phyloP scores from a whole-genome alignment of 2,888 invertebrate genomes.

The Embidobia sp. region DNA sequence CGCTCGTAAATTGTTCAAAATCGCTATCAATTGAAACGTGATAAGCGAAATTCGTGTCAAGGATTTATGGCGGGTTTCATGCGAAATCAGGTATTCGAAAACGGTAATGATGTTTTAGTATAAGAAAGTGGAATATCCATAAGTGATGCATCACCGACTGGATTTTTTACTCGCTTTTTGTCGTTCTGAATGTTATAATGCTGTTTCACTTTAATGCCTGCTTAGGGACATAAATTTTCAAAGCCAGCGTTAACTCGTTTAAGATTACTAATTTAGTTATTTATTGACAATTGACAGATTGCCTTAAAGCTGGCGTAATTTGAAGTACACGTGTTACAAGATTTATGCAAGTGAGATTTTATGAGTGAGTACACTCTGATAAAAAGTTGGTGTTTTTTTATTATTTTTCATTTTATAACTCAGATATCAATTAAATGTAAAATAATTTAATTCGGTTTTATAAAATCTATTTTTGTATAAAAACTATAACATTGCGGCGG shows the following conservation, averaged over 20 bases:
- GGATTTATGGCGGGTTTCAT: constrained; percentile 42
- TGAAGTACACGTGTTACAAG: too few relatives aligned
- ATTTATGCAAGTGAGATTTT: too few relatives aligned
- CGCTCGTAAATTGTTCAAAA: constrained; percentile 46
- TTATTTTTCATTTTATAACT: too few relatives aligned
- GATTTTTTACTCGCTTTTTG: constrained; percentile 33
- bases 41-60: constrained; percentile 59
- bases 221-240: constrained; percentile 49
- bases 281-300: too few relatives aligned
- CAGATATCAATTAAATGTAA: too few relatives aligned
- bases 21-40: constrained; percentile 46
- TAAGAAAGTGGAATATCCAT: constrained; percentile 53
- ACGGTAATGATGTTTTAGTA: constrained; percentile 51
- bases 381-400: too few relatives aligned
- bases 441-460: too few relatives aligned
- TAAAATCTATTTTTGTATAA: too few relatives aligned
- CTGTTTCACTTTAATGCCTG: constrained; percentile 47
- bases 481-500: too few relatives aligned
- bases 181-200: constrained; percentile 18
- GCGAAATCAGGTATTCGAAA: constrained; percentile 50
- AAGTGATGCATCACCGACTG: constrained; percentile 50
- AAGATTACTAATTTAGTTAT: too few relatives aligned
- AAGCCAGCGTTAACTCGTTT: constrained; percentile 29
- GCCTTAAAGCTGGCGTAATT: too few relatives aligned
- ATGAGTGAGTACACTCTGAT: too few relatives aligned